Evolutionary conservation across 1,140 invertebrate species (phyloP), one percentile per base, ranked within the genome.

Genomic region (Drosophila funebris): DNA sequence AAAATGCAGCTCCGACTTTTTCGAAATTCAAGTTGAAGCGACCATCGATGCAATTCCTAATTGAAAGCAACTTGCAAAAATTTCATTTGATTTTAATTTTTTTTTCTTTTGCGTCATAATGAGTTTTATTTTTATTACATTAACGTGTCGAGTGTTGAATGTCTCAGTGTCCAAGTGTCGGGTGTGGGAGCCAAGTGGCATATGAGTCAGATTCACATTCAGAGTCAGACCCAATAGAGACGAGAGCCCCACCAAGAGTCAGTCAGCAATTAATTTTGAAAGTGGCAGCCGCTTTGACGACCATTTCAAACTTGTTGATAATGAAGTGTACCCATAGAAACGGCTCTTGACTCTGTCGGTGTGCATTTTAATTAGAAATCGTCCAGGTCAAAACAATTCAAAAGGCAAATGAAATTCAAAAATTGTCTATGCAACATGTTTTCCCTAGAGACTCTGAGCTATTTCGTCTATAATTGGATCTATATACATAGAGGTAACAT

Each of bases 321-420:
- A 62, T 53, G 71, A 70, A 53, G 27, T 33, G 67, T 57, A 61
- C 60, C 50, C 54, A 43, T 66, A 56, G 48, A 27, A 33, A 57
- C 29, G 7, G 48, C 60, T 48, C 52, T 61, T 66, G 54, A 41
- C 52, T 36, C 33, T 62, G 8, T 24, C 43, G 37, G 56, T 67
- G 57, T 64, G 77, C 69, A 81, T 87, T 87, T 85, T 82, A 85
- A 85, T 87, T 85, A 78, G 62, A 82, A 87, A 78, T 58, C 73
- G 57, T 6, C 37, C 18, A 50, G 50, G 54, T 33, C 58, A 39
- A 37, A 37, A 18, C 53, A 18, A 11, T 66, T n/a, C 31, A 27
- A 22, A 57, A 78, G 74, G 46, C 58, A 71, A 75, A 71, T 67
- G 27, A 67, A 63, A 64, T 68, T 80, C 58, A 79, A 66, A 75